Base-by-base conservation (phyloP, 2,888 invertebrate genomes). In the Volucella bombylans region DNA sequence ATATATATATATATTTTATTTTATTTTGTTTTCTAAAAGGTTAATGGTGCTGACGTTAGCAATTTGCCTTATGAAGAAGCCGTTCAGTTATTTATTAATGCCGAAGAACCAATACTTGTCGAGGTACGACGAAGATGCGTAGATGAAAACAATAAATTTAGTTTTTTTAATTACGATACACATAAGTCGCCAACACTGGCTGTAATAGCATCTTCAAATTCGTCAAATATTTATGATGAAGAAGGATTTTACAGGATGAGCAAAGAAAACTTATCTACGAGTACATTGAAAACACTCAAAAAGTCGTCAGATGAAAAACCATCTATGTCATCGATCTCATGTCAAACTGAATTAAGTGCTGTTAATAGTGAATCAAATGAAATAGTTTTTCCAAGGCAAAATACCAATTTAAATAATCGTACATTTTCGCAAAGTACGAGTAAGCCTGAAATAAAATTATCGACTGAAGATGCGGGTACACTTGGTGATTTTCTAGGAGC, bases 31-130 rank as follows among this genome's bases (percentile, higher is more conserved):
- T 68, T 9, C 41, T n/a, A 15, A 41, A 74, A 93, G 93, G 93
- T 93, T 81, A 93, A 93, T 89, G 93, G 93, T 83, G 92, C 92
- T 88, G 93, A 93, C 90, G 93, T 93, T 87, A 93, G 93, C 89
- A 93, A 92, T 88, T 93, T 93, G 88, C 93, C 93, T 82, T 93
- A 93, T 89, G 93, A 93, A 87, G 93, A 93, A 88, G 93, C 93
- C 54, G 92, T 93, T 82, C 91, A 92, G 86, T 92, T 92, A 86
- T 93, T 93, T 88, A 91, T 93, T 86, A 92, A 92, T 71, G 93
- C 93, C 23, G 91, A 92, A 86, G 93, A 93, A 88, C 93, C 93
- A 71, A 93, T 93, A 87, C 91, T 93, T 68, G 93, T 93, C 15
- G 93, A 93, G 89, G 93, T 93, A 8, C 90, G 93, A 71, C 91